Evolutionary conservation across 1,140 invertebrate species (phyloP), one percentile per base, ranked within the genome.

Genomic region (Meteorus sp.): DNA sequence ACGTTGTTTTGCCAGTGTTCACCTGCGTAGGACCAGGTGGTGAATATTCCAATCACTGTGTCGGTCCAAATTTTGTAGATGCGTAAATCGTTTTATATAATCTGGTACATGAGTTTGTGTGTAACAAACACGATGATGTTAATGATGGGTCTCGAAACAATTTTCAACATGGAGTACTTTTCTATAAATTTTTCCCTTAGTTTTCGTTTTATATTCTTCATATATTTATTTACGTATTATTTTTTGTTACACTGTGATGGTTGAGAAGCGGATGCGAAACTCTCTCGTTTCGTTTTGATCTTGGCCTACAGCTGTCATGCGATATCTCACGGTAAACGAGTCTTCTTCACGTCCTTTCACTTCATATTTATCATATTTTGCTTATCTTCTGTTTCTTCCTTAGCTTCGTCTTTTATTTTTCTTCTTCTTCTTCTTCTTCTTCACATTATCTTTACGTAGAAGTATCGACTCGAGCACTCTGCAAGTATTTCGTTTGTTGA

Each of bases 261-360:
- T n/a, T n/a, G 22, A 17, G n/a, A 48, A 50, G 29, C 31, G 47
- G n/a, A n/a, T n/a, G n/a, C n/a, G n/a, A n/a, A n/a, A n/a, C n/a
- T n/a, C n/a, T 5, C 35, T 39, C 35, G 35, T 39, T 8, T n/a
- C n/a, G n/a, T 35, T 47, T 33, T 50, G 47, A 50, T 50, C 29
- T 50, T 50, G 47, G 47, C 47, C 47, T 50, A 50, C 47, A 50
- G 47, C 47, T 50, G 47, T 35, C 29, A 29, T 17, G 27, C 31
- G 47, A 33, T 6, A 25, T 25, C 27, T 50, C 47, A 50, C 27
- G 47, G 47, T 15, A 50, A 50, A 50, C 47, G 19, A 50, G 47
- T 50, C 23, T 31, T 50, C 13, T 11, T 50, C 23, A 33, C 33
- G 7, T 19, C 47, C 11, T 50, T 17, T 7, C 33, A 13, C 11